Base-by-base conservation (phyloP, 2,797 vertebrate genomes). In the Gallinago stenura region DNA sequence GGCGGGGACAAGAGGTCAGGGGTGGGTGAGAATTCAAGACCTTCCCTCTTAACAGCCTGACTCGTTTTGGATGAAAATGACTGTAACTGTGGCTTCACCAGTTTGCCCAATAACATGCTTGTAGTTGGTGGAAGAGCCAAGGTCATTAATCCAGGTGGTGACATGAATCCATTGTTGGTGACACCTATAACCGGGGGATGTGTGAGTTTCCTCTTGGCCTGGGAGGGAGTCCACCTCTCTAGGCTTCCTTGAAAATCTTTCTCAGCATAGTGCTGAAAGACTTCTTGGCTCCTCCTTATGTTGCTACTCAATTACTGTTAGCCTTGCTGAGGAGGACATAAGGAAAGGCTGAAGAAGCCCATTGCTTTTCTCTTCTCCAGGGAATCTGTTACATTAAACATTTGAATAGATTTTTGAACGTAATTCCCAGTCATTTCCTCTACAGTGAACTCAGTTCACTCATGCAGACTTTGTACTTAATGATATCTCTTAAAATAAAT, bases 401-500 rank as follows among this genome's bases (percentile, higher is more conserved):
- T 96, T 61, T 95, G 95, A 96, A 96, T 96, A 90, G 93, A 86
- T 94, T 96, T 95, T 94, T 94, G 68, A 92, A 91, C 18, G 7
- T 78, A 91, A 94, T 97, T 96, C 93, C 87, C 95, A 96, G 87
- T 95, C 64, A 94, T 89, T 96, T 97, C 53, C 92, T 97, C 90
- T 92, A 61, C 87, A 91, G 84, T 92, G 95, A 96, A 94, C 94
- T 95, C 92, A 8, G 90, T 92, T 96, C 93, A 89, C 84, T 96
- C n/a, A 24, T 92, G 93, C 89, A 95, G 95, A 77, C 92, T 96
- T 96, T 92, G 71, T 95, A 91, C 93, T 95, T 96, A 96, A 97
- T 96, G 95, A 89, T 96, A 93, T 91, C 79, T 94, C 87, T 93
- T 96, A 83, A 96, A 96, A 94, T 95, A 96, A 96, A 97, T 96